Evolutionary conservation across 2,113 vertebrate genomes (phyloP), one percentile per base, ranked within the genome.

Genomic region (Callionymus lyra): DNA sequence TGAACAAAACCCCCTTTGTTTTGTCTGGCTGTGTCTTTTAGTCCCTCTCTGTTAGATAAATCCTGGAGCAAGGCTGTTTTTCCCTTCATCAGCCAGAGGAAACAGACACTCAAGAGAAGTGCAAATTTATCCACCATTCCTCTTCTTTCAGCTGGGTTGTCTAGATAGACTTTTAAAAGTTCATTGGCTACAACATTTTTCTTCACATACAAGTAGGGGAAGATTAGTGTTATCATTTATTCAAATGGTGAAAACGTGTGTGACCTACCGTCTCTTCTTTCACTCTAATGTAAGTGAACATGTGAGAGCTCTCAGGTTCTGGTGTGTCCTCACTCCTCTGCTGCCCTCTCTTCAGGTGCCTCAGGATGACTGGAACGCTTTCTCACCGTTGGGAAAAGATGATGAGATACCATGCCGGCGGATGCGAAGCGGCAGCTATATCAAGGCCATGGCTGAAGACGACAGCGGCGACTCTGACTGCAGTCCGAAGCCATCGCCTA

Each of bases 401-500:
- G 84, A 87, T 0, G 82, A 94, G 66, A 97, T 97, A 75, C 93
- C 94, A 0, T 97, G 93, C 65, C 84, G 93, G 59, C 83, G 94
- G 72, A 97, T 98, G 92, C 88, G 94, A 55, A 97, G 92, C 2
- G 93, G 94, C 72, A 97, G 93, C 69, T 98, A 98, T 79, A 93
- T 98, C 76, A 95, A 89, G 81, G 93, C 94, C 66, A 97, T 97
- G 93, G 94, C 91, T 2, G 93, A 98, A 37, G 91, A 94, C 1
- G 91, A 95, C 44, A 94, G 91, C 0, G 93, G 91, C 16, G 94
- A 96, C 65, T 95, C 92, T 0, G 92, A 90, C 76, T 85, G 83
- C 72, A 94, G 91, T 74, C 91, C 91, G 19, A 92, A 92, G 64
- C 90, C 91, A 33, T 95, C 92, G 9, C 92, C 92, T 0, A 94